Evolutionary conservation across 2,888 invertebrate genomes (phyloP).

Genomic region (Limnephilus marmoratus): DNA sequence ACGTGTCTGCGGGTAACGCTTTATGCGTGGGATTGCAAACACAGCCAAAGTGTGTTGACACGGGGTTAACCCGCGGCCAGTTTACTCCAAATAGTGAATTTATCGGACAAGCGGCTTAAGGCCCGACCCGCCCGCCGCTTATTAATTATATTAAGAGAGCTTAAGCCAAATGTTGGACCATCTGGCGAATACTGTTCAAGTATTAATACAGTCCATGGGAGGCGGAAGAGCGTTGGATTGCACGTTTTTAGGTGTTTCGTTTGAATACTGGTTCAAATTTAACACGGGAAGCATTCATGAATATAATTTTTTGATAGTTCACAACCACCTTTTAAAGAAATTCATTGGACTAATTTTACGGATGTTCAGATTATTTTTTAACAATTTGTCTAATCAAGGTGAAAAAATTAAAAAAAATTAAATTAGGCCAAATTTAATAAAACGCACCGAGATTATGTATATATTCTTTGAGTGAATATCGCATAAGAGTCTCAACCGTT

Average conservation of each 20-base stretch:
- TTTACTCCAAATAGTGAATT: conserved; percentile 36
- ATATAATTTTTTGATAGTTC: neutral
- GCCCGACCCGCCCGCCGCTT: conserved; percentile 6
- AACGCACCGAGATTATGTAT: too few species aligned
- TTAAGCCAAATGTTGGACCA: conserved; percentile 22
- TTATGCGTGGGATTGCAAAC: conserved; percentile 26
- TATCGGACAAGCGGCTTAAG: conserved; percentile 36
- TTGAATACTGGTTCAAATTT: neutral
- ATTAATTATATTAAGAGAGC: conserved; percentile 39
- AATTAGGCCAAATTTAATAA: too few species aligned
- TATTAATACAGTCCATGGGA: neutral
- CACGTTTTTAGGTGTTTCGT: neutral
- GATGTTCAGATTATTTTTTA: too few species aligned
- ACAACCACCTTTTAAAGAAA: neutral
- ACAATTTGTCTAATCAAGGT: too few species aligned
- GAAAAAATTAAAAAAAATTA: too few species aligned
- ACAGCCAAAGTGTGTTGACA: conserved; percentile 28
- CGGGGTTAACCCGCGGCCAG: conserved; percentile 27
- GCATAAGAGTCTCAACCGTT: too few species aligned
- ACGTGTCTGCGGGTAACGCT: neutral
- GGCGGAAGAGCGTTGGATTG: neutral
- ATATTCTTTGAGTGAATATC: too few species aligned
- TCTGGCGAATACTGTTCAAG: neutral
- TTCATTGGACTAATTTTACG: too few species aligned
- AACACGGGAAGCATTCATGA: too few species aligned